A percentile compares a stretch with the other conserved stretches of the same genome.
These are phyloP conservation scores for fruit fly (Drosophila melanogaster) DNA, from an alignment of 1,140 invertebrate genomes.

Conservation along the genomic window Release_6_plus_ISO1_MT NT_033777.3:14854501-14855000, in stretches of 20 bases:
- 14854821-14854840: no score
- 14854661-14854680: slow-evolving; percentile 25
- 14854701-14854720: slow-evolving; percentile 10
- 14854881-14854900: not conserved
- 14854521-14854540: not conserved
- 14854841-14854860: not conserved
- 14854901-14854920: slow-evolving; percentile 18
- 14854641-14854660: slow-evolving; percentile 4
- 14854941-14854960: slow-evolving; percentile 1
- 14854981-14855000: slow-evolving; percentile 40
- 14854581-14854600: not conserved
- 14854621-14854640: slow-evolving; percentile 1
- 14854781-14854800: not conserved
- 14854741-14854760: slow-evolving; percentile 5
- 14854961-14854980: slow-evolving; percentile 26
- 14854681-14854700: slow-evolving; percentile 5
- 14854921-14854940: slow-evolving; percentile 7
- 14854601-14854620: slow-evolving; percentile 9
- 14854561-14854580: not conserved
- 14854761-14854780: slow-evolving; percentile 1
- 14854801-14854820: not conserved
- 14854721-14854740: not conserved
- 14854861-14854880: not conserved
- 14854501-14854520: not conserved
- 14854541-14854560: not conserved